phyloP scores from a whole-genome alignment of 2,888 invertebrate genomes.

The Gymnoscelis rufifasciata region DNA sequence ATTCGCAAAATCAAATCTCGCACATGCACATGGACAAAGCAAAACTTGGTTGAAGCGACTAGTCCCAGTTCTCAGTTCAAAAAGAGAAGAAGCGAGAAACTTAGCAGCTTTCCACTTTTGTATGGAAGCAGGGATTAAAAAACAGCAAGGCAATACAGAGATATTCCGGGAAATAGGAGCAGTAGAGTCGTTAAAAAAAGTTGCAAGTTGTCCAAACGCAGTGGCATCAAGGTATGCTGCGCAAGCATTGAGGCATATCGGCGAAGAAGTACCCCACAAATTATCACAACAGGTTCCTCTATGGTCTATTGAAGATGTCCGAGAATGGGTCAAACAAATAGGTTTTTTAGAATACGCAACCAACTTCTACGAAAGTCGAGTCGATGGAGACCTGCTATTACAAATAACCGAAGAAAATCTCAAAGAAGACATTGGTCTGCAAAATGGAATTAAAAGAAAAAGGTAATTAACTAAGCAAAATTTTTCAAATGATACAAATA shows the following conservation, averaged over 20 bases:
- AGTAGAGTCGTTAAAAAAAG: slow-evolving; percentile 95
- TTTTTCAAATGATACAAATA: no score
- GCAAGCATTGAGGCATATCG: slow-evolving; percentile 93
- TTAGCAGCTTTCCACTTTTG: slow-evolving; percentile 99
- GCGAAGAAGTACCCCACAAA: slow-evolving; percentile 98
- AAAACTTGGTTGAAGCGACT: slow-evolving; percentile 95
- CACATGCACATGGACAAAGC: slow-evolving; percentile 97
- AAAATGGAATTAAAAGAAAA: slow-evolving; percentile 95
- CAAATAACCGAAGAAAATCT: slow-evolving; percentile 96
- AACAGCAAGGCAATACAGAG: slow-evolving; percentile 93
- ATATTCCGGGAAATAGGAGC: slow-evolving; percentile 97
- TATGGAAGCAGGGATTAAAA: slow-evolving; percentile 99
- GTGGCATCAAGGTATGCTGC: slow-evolving; percentile 98
- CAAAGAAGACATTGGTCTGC: slow-evolving; percentile 93
- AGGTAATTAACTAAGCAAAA: slow-evolving; percentile 78
- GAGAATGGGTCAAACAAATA: slow-evolving; percentile 99
- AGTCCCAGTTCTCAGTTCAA: slow-evolving; percentile 95
- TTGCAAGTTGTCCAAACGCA: slow-evolving; percentile 98
- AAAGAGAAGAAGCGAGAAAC: slow-evolving; percentile 96
- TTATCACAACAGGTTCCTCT: slow-evolving; percentile 98
- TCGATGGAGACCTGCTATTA: slow-evolving; percentile 97
- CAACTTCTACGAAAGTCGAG: slow-evolving; percentile 93
- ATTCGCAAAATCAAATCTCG: slow-evolving; percentile 94
- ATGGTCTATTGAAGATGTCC: slow-evolving; percentile 97
- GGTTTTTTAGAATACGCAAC: slow-evolving; percentile 91